These are phyloP conservation scores for Achlya flavicornis DNA, from an alignment of 2,888 invertebrate species.

Conservation along the genomic window DNA sequence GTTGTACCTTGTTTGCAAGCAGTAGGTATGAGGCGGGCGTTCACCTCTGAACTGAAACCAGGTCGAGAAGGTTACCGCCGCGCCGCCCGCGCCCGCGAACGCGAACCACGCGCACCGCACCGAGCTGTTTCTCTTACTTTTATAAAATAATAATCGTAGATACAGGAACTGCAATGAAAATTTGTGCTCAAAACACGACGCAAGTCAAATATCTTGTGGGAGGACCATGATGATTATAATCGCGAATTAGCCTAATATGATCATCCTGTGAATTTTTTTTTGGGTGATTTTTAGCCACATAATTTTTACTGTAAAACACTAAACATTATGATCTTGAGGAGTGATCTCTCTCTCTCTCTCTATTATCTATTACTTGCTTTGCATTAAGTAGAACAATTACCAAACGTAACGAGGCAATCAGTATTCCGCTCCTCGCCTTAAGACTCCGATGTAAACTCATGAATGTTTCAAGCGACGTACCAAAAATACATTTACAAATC, in stretches of 20 bases:
- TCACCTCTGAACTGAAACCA: constrained; percentile 78
- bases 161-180: background rate
- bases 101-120: constrained; percentile 18
- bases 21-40: constrained; percentile 61
- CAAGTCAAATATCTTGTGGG: background rate
- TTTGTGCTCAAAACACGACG: background rate
- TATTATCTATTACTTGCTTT: background rate
- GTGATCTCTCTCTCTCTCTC: background rate
- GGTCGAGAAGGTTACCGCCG: constrained; percentile 67
- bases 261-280: background rate
- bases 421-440: background rate
- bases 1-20: constrained; percentile 33
- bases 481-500: background rate
- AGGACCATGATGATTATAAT: background rate
- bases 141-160: background rate
- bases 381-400: background rate
- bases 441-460: background rate
- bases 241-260: too few species aligned
- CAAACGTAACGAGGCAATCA: constrained; percentile 4
- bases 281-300: too few species aligned
- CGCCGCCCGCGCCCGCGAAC: constrained; percentile 22
- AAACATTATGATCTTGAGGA: background rate
- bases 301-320: too few species aligned
- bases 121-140: constrained; percentile 6
- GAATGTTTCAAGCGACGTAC: background rate